These are phyloP conservation scores for Cacatua alba DNA, from an alignment of 2,113 vertebrate genomes.

Conservation along the genomic window DNA sequence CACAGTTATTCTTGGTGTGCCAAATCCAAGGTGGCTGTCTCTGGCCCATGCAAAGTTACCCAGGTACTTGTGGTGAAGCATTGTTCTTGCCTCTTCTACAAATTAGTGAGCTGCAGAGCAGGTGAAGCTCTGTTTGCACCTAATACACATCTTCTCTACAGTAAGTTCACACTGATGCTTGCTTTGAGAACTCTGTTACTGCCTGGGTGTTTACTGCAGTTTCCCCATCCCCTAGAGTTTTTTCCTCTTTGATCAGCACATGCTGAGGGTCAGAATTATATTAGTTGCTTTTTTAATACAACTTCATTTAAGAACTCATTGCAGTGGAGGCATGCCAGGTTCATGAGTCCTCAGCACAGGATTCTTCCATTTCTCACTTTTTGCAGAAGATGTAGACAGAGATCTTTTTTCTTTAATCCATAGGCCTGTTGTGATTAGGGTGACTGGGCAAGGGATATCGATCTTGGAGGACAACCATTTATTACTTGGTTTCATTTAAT, in stretches of 20 bases:
- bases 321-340: neutral
- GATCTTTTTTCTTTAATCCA: neutral
- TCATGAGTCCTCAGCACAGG: neutral
- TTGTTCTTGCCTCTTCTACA: neutral
- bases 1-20: neutral
- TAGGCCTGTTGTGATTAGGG: neutral
- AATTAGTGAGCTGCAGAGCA: neutral
- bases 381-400: neutral
- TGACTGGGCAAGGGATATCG: accelerated
- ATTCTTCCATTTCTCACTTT: neutral
- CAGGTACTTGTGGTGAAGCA: neutral
- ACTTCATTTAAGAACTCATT: neutral
- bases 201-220: neutral
- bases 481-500: neutral
- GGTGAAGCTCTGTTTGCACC: neutral
- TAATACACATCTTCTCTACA: neutral
- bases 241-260: neutral
- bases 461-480: neutral
- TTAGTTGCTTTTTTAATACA: neutral
- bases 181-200: neutral
- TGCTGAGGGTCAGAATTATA: neutral
- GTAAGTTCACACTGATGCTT: neutral
- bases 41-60: neutral
- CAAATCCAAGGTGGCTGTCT: neutral
- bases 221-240: neutral